phyloP scores from a whole-genome alignment of 92 coral and sea anemone species.

The Nematostella vectensis region DNA sequence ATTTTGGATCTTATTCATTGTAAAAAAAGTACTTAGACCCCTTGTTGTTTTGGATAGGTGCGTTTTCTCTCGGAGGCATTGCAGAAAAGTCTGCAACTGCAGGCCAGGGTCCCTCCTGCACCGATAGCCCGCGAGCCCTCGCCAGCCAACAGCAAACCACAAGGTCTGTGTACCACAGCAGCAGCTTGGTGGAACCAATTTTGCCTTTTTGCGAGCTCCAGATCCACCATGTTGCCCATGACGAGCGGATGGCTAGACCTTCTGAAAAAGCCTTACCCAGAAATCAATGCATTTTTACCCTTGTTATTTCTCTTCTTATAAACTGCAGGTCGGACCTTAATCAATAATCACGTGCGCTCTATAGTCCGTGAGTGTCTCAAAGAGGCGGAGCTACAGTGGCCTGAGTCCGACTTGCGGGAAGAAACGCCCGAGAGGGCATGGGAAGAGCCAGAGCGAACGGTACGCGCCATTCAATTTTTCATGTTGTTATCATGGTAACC shows the following conservation, averaged over 20 bases:
- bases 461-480: not conserved
- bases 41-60: too few species aligned
- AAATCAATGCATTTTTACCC: too few species aligned
- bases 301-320: too few species aligned
- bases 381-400: constrained; percentile 66
- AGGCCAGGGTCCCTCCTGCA: constrained; percentile 47
- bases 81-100: constrained; percentile 47
- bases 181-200: not conserved
- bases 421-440: constrained; percentile 11
- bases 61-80: constrained; percentile 71
- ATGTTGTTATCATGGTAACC: not conserved
- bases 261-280: too few species aligned
- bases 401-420: constrained; percentile 16
- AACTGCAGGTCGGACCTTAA: constrained; percentile 50
- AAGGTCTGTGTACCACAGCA: constrained; percentile 2
- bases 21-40: too few species aligned
- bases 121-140: constrained; percentile 9
- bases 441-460: constrained; percentile 33
- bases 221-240: too few species aligned
- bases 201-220: too few species aligned
- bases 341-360: constrained; percentile 87
- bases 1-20: too few species aligned
- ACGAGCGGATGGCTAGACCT: too few species aligned
- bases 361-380: constrained; percentile 91
- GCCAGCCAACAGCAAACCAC: constrained; percentile 5